Evolutionary conservation across 30 jellyfish, hydroid and myxozoan genomes (phyloP), one percentile per base, ranked within the genome.

Genomic region (Aurelia aurita): DNA sequence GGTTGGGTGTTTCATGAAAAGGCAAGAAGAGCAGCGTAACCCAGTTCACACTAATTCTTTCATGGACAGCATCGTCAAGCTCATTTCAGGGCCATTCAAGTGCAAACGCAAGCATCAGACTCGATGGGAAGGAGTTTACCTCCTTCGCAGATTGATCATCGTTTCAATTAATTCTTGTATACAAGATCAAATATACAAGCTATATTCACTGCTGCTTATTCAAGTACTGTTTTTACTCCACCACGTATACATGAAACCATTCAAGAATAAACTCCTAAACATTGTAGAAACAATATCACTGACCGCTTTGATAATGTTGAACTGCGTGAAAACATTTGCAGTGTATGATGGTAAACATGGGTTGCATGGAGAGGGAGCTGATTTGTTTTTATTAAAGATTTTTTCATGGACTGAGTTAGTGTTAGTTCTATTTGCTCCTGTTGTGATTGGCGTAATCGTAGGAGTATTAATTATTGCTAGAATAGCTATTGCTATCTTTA

Each of bases 111-210:
- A n/a, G 3, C 2, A 46, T 16, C 87, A 58, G 6, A 44, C 26
- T 8, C 39, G 59, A 15, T 63, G 91, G 85, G 91, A 81, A 67
- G 74, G 64, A 12, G 77, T 64, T 1, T 61, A 29, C 76, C 21
- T 81, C n/a, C 31, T 81, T 26, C 91, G 91, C 19, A 70, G 91
- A 46, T 55, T 81, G 53, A 13, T 66, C 12, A 59, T 81, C 20
- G 69, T 67, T 46, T 23, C 25, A 15, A 19, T 66, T 26, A 18
- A 28, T n/a, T 1, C 45, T 12, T 68, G 44, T 35, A 44, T 69
- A 8, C 69, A 62, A 31, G 54, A 66, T 39, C 86, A 58, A 15
- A 53, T 69, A 47, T 34, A 18, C 15, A 49, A 53, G 32, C 15
- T 49, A 58, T 71, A 44, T 16, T 13, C 58, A 11, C 31, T 69